Percentiles rank a stretch among this genome's conserved stretches.
Evolutionary conservation across 2,113 vertebrate genomes (phyloP).

Genomic region (Buteo buteo): DNA sequence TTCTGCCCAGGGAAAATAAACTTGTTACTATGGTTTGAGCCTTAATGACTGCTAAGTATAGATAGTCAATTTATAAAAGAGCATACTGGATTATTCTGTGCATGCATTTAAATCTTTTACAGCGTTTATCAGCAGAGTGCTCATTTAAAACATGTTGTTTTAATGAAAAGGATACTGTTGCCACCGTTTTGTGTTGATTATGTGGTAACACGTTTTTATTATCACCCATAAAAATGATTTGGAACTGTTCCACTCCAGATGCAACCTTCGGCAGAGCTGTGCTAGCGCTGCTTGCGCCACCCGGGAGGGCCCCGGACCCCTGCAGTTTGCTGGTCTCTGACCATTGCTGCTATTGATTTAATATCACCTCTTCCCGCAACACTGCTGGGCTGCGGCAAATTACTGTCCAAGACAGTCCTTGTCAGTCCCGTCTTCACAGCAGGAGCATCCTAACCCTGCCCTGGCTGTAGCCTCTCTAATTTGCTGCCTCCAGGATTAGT

Average conservation of each 20-base stretch:
- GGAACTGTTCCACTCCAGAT: constrained; percentile 39
- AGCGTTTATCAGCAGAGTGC: constrained; percentile 31
- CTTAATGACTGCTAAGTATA: not conserved
- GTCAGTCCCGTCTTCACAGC: not conserved
- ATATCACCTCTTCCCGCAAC: not conserved
- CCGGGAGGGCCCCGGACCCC: not conserved
- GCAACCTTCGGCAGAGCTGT: not conserved
- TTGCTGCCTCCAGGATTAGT: not conserved
- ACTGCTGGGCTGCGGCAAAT: not conserved
- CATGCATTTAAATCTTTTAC: constrained; percentile 20
- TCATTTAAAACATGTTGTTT: constrained; percentile 52
- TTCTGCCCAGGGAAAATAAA: constrained; percentile 47
- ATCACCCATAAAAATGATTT: constrained; percentile 54
- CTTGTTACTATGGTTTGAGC: constrained; percentile 6
- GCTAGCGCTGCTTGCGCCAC: not conserved
- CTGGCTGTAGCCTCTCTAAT: not conserved
- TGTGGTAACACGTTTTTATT: constrained; percentile 59
- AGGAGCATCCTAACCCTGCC: not conserved
- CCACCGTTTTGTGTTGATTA: constrained; percentile 60
- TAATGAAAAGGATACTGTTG: constrained; percentile 41
- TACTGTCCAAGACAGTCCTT: not conserved
- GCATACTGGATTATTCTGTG: not conserved
- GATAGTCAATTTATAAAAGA: not conserved
- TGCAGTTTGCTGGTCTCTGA: not conserved
- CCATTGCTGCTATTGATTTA: not conserved